Percentiles rank a stretch among this genome's conserved stretches.
phyloP scores from a whole-genome alignment of 92 coral and sea anemone genomes.

The Heteractis magnifica region DNA sequence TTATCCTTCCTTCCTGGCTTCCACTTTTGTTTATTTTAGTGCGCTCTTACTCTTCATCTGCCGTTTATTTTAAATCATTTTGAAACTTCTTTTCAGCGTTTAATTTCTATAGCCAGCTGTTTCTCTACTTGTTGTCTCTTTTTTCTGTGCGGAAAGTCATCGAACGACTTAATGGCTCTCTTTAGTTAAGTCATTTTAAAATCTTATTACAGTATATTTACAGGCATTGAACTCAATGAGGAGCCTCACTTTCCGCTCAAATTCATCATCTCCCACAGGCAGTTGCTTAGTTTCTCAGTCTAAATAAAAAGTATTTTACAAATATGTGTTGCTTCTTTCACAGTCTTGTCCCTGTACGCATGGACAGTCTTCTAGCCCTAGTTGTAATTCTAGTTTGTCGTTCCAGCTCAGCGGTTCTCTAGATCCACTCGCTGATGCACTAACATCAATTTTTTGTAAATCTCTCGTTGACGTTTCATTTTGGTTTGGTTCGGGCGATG shows the following conservation, averaged over 20 bases:
- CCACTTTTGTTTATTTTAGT: neutral
- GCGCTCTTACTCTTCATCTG: neutral
- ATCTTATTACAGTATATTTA: neutral
- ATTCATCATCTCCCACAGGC: neutral
- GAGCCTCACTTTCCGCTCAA: neutral
- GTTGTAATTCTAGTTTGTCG: slow-evolving; percentile 13
- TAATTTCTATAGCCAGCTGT: too few species aligned
- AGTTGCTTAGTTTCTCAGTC: neutral
- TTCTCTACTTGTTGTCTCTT: too few species aligned
- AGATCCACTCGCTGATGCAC: slow-evolving; percentile 13
- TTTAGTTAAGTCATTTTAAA: neutral
- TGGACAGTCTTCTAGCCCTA: neutral
- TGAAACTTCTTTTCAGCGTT: too few species aligned
- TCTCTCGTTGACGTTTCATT: neutral
- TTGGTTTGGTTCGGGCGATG: slow-evolving; percentile 17
- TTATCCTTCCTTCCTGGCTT: too few species aligned
- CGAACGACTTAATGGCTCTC: neutral
- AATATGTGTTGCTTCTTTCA: slow-evolving; percentile 8
- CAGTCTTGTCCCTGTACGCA: neutral
- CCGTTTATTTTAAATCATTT: neutral
- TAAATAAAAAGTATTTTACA: neutral
- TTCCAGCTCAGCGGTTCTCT: slow-evolving; percentile 24
- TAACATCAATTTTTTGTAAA: neutral
- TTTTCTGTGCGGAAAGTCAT: too few species aligned
- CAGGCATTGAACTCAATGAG: neutral